Conservation (phyloP, 2,797 vertebrate species). For the Ceryle rudis region DNA sequence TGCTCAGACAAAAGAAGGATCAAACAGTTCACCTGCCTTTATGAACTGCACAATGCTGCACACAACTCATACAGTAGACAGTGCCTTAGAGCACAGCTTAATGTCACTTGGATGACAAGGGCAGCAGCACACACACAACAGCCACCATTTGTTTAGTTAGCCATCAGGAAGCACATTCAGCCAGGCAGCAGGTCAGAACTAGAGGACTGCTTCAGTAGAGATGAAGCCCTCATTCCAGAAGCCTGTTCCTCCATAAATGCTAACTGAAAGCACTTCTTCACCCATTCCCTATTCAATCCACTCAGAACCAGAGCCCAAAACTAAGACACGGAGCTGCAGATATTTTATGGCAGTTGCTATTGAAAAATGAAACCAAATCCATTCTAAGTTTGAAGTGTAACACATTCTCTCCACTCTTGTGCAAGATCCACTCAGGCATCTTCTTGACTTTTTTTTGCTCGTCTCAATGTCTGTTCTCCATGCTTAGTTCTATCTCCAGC, state of each 20-base stretch:
- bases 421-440: not conserved
- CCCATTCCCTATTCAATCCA: not conserved
- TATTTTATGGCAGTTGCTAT: not conserved
- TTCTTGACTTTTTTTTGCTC: not conserved
- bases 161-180: not conserved
- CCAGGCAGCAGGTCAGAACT: not conserved
- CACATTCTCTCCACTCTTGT: not conserved
- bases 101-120: not conserved
- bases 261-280: not conserved
- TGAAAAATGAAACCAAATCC: not conserved
- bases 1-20: not conserved
- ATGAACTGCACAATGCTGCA: not conserved
- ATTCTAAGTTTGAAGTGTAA: not conserved
- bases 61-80: not conserved
- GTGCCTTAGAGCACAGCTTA: not conserved
- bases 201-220: not conserved
- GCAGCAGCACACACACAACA: not conserved
- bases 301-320: not conserved
- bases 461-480: not conserved
- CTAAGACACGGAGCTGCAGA: not conserved
- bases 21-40: not conserved
- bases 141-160: not conserved
- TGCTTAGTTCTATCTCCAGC: not conserved
- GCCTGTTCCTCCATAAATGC: not conserved
- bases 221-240: not conserved